Evolutionary conservation across 2,797 vertebrate species (phyloP).

Genomic region (Ptychobarbus kaznakovi): DNA sequence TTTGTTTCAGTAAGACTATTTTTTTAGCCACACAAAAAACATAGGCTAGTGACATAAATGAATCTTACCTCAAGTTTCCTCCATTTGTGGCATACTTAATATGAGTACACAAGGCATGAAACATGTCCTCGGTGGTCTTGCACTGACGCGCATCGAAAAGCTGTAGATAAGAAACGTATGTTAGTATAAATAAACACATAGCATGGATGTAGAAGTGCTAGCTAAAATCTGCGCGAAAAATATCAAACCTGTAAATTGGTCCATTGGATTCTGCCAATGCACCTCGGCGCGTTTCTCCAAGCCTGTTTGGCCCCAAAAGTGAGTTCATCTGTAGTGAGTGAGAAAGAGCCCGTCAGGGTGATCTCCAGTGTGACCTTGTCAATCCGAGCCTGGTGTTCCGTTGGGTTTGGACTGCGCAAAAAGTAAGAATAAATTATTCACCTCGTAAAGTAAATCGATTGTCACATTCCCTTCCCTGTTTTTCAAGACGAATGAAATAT

Average conservation of each 20-base stretch:
- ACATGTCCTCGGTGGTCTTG: constrained; percentile 83
- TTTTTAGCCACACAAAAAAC: neutral
- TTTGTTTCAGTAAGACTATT: neutral
- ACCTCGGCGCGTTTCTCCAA: constrained; percentile 87
- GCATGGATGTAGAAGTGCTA: neutral
- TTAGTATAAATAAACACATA: neutral
- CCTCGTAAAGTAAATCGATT: neutral
- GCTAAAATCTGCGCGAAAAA: neutral
- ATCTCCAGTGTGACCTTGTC: constrained; percentile 80
- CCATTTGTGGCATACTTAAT: constrained; percentile 81
- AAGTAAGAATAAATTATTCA: neutral
- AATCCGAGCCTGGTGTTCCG: constrained; percentile 77
- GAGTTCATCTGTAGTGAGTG: constrained; percentile 83
- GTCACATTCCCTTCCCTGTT: neutral
- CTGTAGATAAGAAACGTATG: constrained; percentile 60
- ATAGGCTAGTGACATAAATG: neutral
- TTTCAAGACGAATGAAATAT: neutral
- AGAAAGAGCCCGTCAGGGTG: constrained; percentile 82
- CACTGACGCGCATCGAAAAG: constrained; percentile 86
- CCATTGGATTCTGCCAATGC: constrained; percentile 90
- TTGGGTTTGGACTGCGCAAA: constrained; percentile 73
- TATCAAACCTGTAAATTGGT: constrained; percentile 45
- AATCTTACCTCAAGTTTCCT: constrained; percentile 82
- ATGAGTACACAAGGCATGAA: constrained; percentile 81
- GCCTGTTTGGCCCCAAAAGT: constrained; percentile 83